Base-by-base conservation (phyloP, 1,140 invertebrate species). In the Brachionus rotundiformis region DNA sequence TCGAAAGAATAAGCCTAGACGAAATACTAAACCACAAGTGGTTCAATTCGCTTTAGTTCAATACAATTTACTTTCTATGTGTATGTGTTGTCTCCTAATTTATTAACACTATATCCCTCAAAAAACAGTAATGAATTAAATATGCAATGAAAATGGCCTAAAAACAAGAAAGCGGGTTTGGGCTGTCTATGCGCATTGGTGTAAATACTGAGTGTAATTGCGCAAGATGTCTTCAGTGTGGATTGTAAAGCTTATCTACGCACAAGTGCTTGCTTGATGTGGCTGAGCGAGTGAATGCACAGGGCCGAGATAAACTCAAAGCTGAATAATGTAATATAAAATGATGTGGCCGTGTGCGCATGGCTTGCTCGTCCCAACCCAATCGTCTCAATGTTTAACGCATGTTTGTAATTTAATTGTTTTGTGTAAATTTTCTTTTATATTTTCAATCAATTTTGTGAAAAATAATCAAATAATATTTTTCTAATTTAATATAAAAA, bases 11-110 rank as follows among this genome's bases (percentile, higher is more conserved):
- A 19, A 36, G 33, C 6, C 25, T 79, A 33, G 47, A 79, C n/a
- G 5, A 79, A 16, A 79, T 79, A 13, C 25, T 79, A 8, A 6
- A 31, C 31, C 76, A 79, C 47, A 63, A 79, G 23, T 79, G 76
- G 76, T 63, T 79, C 76, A 79, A 33, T 54, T 39, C 47, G 33
- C 23, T 23, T 23, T 36, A 73, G 41, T 54, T 7, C 5, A n/a
- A n/a, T n/a, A n/a, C n/a, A n/a, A n/a, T n/a, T n/a, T n/a, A n/a
- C n/a, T n/a, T n/a, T n/a, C 3, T 16, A 19, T 49, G 47, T 2
- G n/a, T 54, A 16, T 5, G 4, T 54, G 44, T 49, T 19, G 47
- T 54, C 2, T 54, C 47, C 47, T 54, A 54, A 54, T 25, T 54
- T 54, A 54, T 54, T 54, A 54, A 54, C 47, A 8, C 47, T 54